A percentile compares a stretch with the other conserved stretches of the same genome.
phyloP scores from a whole-genome alignment of 2,113 vertebrate species.

The Tetraodon nigroviridis region DNA sequence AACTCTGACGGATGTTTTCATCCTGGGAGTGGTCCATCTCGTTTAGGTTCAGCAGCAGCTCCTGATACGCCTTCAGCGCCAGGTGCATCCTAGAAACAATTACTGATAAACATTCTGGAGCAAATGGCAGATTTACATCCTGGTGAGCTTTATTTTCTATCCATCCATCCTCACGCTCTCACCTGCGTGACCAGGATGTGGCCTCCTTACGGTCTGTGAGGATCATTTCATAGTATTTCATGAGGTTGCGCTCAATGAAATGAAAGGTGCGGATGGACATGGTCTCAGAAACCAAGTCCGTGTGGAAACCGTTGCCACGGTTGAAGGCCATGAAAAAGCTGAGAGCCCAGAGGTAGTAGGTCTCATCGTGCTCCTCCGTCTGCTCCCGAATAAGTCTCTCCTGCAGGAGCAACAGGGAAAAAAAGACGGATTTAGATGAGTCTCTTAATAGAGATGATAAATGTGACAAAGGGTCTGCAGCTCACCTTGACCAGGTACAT shows the following conservation, averaged over 20 bases:
- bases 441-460: background rate
- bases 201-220: slow-evolving; percentile 90
- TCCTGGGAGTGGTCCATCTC: slow-evolving; percentile 88
- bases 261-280: slow-evolving; percentile 87
- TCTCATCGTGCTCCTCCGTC: slow-evolving; percentile 90
- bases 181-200: slow-evolving; percentile 88
- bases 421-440: background rate
- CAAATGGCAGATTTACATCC: background rate
- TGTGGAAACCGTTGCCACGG: slow-evolving; percentile 80
- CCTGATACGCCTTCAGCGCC: slow-evolving; percentile 93
- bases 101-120: background rate
- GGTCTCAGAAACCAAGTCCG: slow-evolving; percentile 91
- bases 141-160: background rate
- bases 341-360: slow-evolving; percentile 91
- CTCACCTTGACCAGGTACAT: slow-evolving; percentile 93
- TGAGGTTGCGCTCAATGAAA: slow-evolving; percentile 92
- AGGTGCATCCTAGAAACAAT: slow-evolving; percentile 84
- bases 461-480: background rate
- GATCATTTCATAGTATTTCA: slow-evolving; percentile 94
- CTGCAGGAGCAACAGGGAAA: slow-evolving; percentile 55
- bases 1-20: slow-evolving; percentile 82
- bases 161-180: background rate
- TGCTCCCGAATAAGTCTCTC: slow-evolving; percentile 87
- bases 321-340: slow-evolving; percentile 98
- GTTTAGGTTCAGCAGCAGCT: slow-evolving; percentile 86